Evolutionary conservation across 2,797 vertebrate species (phyloP).

Genomic region (Fistularia commersonii): DNA sequence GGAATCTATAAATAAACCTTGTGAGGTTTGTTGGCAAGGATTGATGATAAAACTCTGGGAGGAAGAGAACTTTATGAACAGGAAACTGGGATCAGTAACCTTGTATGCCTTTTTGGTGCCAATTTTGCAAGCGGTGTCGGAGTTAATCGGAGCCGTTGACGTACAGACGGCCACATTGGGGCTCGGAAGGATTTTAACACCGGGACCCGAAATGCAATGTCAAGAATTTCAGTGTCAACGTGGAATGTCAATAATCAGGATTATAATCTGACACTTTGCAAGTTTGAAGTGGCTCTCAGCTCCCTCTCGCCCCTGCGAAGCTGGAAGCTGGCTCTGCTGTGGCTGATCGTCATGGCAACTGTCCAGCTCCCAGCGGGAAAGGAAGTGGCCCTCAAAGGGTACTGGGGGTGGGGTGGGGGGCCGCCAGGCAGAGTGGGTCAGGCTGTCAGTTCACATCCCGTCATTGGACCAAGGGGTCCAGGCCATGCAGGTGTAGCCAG

Average conservation of each 20-base stretch:
- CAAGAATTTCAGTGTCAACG: too few relatives aligned
- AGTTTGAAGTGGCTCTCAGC: too few relatives aligned
- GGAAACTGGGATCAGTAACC: conserved; percentile 1
- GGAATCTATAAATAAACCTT: too few relatives aligned
- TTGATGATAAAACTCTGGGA: not conserved
- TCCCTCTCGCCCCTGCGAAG: too few relatives aligned
- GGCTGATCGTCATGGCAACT: conserved; percentile 60
- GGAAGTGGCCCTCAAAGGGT: conserved; percentile 71
- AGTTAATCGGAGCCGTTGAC: too few relatives aligned
- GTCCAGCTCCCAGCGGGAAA: conserved; percentile 76
- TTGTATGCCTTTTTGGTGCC: conserved; percentile 5
- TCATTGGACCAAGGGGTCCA: conserved; percentile 50
- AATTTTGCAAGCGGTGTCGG: conserved; percentile 11
- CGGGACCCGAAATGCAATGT: too few relatives aligned
- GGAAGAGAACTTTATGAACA: conserved; percentile 6
- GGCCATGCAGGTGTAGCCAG: conserved; percentile 38
- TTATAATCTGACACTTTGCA: too few relatives aligned
- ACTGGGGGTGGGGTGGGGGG: conserved; percentile 75
- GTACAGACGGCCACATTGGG: too few relatives aligned
- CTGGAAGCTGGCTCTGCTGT: too few relatives aligned
- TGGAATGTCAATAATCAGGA: too few relatives aligned
- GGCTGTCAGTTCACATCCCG: conserved; percentile 73
- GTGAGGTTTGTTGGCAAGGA: too few relatives aligned
- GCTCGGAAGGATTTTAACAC: too few relatives aligned
- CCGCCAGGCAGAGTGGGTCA: conserved; percentile 61